Base-by-base conservation (phyloP, 2,797 vertebrate genomes). In the Peromyscus aztecus region DNA sequence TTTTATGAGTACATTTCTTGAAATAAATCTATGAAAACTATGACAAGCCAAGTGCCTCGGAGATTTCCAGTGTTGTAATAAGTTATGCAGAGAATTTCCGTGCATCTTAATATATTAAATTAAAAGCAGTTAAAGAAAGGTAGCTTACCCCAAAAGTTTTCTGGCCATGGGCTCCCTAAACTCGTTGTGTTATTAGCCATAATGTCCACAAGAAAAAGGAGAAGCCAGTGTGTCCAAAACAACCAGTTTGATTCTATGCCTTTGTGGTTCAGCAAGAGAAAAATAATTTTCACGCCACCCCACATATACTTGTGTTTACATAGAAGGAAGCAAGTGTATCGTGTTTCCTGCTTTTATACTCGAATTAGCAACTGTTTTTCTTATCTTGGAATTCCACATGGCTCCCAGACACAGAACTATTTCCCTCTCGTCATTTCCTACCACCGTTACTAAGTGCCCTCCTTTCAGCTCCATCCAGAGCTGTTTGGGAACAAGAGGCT, bases 311-410 rank as follows among this genome's bases (percentile, higher is more conserved):
- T 98, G 98, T 99, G 99, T 99, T 99, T 99, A 98, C 99, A 99
- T 98, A 98, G 99, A 99, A 99, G 99, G 99, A 99, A 99, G 99
- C 99, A 98, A 99, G 98, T 98, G 99, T 99, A 99, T 99, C 99
- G 99, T 98, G 90, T 99, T 99, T 99, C 99, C 99, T 99, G 99
- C 99, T 98, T 99, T 99, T 99, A 99, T 99, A 99, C 99, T 99
- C 98, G 98, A 99, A 99, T 99, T 99, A 99, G 99, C 98, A 99
- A 99, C 99, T 98, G 98, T 98, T 99, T 94, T 96, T 98, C 99
- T 99, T 99, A 99, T 99, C 99, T 99, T 98, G 97, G 95, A 98
- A 98, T 98, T 98, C 98, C 99, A 99, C 99, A 99, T 99, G 98
- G 99, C 99, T 99, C 99, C 98, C 99, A 99, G 99, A 99, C 96